phyloP scores from a whole-genome alignment of 2,888 invertebrate species.

The Troilus luridus region DNA sequence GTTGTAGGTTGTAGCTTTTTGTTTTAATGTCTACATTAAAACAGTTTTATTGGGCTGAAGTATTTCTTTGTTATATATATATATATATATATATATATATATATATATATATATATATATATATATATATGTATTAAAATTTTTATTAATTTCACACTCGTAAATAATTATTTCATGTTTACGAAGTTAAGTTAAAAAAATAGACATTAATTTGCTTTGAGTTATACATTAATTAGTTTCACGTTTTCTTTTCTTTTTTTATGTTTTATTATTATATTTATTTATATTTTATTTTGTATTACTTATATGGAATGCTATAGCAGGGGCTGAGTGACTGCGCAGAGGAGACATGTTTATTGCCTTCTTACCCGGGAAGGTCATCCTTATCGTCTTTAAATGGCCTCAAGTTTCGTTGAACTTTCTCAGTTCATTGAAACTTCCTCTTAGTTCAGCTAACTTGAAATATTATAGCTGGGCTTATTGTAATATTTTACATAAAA shows the following conservation, averaged over 20 bases:
- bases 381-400: neutral
- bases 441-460: neutral
- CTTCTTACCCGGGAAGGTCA: neutral
- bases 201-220: neutral
- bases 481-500: no score
- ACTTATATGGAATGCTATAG: neutral
- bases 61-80: no score
- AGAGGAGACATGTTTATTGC: neutral
- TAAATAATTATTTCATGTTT: no score
- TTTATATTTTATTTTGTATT: neutral
- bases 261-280: neutral
- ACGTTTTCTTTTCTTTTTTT: neutral
- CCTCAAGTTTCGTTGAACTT: neutral
- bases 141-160: no score
- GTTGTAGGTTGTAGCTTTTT: no score
- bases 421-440: neutral
- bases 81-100: no score
- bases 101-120: no score
- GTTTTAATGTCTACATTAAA: no score
- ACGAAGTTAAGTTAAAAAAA: neutral
- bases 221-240: neutral
- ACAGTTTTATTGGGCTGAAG: no score
- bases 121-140: no score
- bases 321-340: neutral
- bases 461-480: neutral